A percentile compares a stretch with the other conserved stretches of the same genome.
These are phyloP conservation scores for Electrophaes corylata DNA, from an alignment of 2,888 invertebrate species.

Conservation along the genomic window DNA sequence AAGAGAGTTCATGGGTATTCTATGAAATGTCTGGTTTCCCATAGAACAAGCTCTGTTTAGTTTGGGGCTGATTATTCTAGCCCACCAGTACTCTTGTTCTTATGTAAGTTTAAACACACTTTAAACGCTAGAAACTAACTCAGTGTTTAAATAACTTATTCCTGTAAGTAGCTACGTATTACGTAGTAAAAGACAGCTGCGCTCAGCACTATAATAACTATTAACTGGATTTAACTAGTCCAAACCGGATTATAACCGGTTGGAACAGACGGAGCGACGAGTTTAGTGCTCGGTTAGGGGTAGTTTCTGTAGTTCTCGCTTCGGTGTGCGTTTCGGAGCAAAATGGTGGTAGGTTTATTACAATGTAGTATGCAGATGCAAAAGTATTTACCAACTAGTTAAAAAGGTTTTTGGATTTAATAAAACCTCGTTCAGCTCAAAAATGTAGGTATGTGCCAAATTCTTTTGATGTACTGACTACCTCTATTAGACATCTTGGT, in stretches of 20 bases:
- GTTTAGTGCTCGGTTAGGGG: constrained; percentile 28
- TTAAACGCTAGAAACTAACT: neutral
- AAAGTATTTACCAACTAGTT: no score
- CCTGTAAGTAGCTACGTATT: neutral
- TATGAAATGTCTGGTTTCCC: no score
- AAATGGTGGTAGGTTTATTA: neutral
- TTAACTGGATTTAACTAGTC: constrained; percentile 34
- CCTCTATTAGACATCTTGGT: no score
- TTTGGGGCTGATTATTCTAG: no score
- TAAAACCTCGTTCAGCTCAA: no score
- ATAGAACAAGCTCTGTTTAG: no score
- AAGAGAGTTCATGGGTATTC: no score
- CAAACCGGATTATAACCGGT: constrained; percentile 32
- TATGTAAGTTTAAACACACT: no score
- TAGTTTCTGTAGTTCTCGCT: constrained; percentile 5
- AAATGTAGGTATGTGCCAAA: no score
- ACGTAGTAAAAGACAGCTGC: constrained; percentile 9
- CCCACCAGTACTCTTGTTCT: no score
- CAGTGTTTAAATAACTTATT: neutral
- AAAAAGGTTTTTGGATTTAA: no score
- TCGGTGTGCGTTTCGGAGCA: neutral
- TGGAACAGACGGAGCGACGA: constrained; percentile 18
- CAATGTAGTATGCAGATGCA: neutral
- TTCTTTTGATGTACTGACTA: no score
- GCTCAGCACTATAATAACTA: constrained; percentile 20